Base-by-base conservation (phyloP, 2,113 vertebrate genomes). In the Phylloscopus whistleri region DNA sequence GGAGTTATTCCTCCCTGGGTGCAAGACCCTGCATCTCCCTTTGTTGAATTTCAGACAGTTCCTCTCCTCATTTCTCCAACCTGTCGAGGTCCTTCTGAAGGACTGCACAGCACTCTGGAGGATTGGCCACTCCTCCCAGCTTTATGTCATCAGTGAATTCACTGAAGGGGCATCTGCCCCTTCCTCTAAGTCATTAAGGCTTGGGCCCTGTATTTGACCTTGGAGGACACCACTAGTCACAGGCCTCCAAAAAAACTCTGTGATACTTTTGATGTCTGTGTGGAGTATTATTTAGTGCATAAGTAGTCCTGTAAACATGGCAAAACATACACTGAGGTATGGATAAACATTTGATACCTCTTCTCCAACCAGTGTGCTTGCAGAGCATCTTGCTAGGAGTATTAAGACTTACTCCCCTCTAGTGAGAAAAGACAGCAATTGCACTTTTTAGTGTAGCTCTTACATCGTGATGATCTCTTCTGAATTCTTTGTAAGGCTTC, bases 391-490 rank as follows among this genome's bases (percentile, higher is more conserved):
- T 22, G 20, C 13, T 33, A 37, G 51, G 84, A 80, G 84, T 30
- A 88, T 70, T 94, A 94, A 97, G 62, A 89, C 60, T 89, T 93
- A 85, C 8, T 48, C 30, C 84, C 93, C 95, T 95, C 95, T 95
- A 93, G 91, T 84, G 95, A 84, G 37, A 39, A 79, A 77, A 89
- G 17, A 10, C 20, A 63, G 79, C 23, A 92, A 93, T 53, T 77
- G 35, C 76, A 91, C 13, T 19, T 68, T 93, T 39, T 55, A 53
- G 23, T 37, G 37, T 22, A 64, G 17, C 13, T 63, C 33, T 55
- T 52, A 28, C 7, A 11, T 30, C 2, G 2, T 18, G 2, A 16
- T 37, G 10, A 3, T 68, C 4, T 55, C 37, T 20, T 67, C 20
- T 19, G 21, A 48, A 44, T 79, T 80, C 3, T 84, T 80, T 39